Conservation (phyloP, 1,140 invertebrate species). For the Stratiolaelaps scimitus region DNA sequence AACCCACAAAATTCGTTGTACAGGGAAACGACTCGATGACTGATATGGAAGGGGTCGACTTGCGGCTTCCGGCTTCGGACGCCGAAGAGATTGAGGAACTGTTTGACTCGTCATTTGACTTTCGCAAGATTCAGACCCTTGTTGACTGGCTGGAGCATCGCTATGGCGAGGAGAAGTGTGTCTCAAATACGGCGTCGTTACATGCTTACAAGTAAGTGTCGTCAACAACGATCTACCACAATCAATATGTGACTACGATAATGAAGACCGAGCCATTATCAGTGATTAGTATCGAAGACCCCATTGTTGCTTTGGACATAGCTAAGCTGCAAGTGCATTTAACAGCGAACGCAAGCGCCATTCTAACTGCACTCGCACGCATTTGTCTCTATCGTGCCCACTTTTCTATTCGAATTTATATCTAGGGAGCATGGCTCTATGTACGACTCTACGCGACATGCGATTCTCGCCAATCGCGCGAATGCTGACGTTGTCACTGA, state of each 20-base stretch:
- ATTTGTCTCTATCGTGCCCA: too few relatives aligned
- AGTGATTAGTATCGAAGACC: too few relatives aligned
- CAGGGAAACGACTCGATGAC: not conserved
- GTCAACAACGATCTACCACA: too few relatives aligned
- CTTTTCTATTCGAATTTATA: too few relatives aligned
- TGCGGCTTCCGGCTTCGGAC: slow-evolving; percentile 1
- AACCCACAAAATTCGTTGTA: too few relatives aligned
- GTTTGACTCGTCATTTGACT: slow-evolving; percentile 11
- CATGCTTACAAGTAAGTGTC: slow-evolving; percentile 15
- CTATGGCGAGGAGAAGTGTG: slow-evolving; percentile 15
- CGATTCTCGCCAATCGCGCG: not conserved
- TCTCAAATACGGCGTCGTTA: slow-evolving; percentile 2
- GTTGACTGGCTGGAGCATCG: slow-evolving; percentile 18
- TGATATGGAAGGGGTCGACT: not conserved
- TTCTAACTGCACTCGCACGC: too few relatives aligned
- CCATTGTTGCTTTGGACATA: too few relatives aligned
- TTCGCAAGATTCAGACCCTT: slow-evolving; percentile 3
- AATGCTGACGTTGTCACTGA: slow-evolving; percentile 37
- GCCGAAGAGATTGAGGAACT: slow-evolving; percentile 23
- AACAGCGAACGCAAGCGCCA: too few relatives aligned
- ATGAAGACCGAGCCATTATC: too few relatives aligned
- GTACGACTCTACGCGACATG: slow-evolving; percentile 15
- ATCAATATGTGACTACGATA: too few relatives aligned
- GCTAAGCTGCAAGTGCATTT: too few relatives aligned
- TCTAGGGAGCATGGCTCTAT: slow-evolving; percentile 3